Evolutionary conservation across 2,888 invertebrate species (phyloP), one percentile per base, ranked within the genome.

Genomic region (Athalia cordata): DNA sequence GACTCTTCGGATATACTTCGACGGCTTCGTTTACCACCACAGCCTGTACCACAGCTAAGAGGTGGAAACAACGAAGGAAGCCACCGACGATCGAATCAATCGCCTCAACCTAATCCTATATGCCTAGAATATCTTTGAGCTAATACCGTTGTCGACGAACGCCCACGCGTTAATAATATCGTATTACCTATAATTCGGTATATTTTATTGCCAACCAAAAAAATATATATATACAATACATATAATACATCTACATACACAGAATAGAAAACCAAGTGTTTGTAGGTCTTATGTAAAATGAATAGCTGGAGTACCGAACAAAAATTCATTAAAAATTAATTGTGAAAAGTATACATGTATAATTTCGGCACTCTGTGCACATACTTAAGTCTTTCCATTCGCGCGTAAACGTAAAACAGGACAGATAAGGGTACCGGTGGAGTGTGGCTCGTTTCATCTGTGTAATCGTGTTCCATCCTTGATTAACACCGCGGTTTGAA

Each of bases 21-120:
- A 59, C 59, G 72, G 72, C 72, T 72, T 72, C 72, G n/a, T 47
- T 72, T 72, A 55, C 68, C 52, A 68, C 72, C 72, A 9, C 72
- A 72, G 47, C 70, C 13, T 6, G 29, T 55, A 11, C 55, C 55
- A 55, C 55, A 11, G 13, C 57, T 45, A 47, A 59, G 57, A 57
- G 57, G 59, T 47, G 57, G 59, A 13, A 72, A 66, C 15, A 66
- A 49, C 13, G 59, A n/a, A 47, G 57, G 72, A 72, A 72, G 72
- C 72, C 72, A 45, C 45, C 72, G 59, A 72, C 72, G 72, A 72
- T 57, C 57, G 13, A 57, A 59, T 59, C 72, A 72, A 59, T 72
- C 72, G 72, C 45, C 59, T 72, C 72, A 72, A 72, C 59, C n/a
- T 72, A 45, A 72, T 72, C 57, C 72, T 15, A 47, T 72, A 47